Conservation (phyloP, 2,113 vertebrate genomes). For the Nannospalax galili region DNA sequence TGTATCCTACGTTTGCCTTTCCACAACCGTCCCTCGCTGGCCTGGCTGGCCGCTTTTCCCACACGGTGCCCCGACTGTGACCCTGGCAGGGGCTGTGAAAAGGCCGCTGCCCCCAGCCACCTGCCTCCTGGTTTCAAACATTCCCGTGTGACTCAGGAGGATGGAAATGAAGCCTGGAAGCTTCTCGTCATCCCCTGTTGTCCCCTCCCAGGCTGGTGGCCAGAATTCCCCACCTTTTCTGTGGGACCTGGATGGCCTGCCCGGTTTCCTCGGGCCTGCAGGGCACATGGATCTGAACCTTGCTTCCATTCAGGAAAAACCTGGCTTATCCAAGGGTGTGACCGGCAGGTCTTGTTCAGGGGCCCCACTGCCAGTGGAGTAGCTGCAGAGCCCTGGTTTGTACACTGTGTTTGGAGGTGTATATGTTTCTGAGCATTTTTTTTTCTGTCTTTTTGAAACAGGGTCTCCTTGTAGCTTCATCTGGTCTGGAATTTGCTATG, state of each 20-base stretch:
- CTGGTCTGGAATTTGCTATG: too few relatives aligned
- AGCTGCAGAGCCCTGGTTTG: neutral
- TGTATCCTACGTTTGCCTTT: conserved; percentile 73
- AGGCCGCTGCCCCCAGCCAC: conserved; percentile 37
- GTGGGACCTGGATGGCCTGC: conserved; percentile 49
- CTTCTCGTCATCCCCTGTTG: conserved; percentile 32
- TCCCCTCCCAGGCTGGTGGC: neutral
- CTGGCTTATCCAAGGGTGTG: conserved; percentile 47
- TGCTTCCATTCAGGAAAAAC: conserved; percentile 67
- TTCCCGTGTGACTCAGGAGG: conserved; percentile 75
- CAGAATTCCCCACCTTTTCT: conserved; percentile 54
- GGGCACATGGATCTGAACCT: conserved; percentile 32
- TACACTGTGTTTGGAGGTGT: neutral
- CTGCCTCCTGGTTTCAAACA: conserved; percentile 15
- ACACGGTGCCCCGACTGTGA: neutral
- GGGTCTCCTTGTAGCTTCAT: too few relatives aligned
- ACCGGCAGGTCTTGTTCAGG: neutral
- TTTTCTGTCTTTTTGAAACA: too few relatives aligned
- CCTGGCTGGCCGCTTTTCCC: neutral
- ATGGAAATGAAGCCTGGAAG: conserved; percentile 48
- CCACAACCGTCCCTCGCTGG: conserved; percentile 28
- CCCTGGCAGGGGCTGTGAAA: neutral
- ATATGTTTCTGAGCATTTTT: neutral
- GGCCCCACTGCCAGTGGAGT: neutral
- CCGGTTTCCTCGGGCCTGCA: neutral